These are phyloP conservation scores for Helostoma temminkii DNA, from an alignment of 2,797 vertebrate species.

Conservation along the genomic window DNA sequence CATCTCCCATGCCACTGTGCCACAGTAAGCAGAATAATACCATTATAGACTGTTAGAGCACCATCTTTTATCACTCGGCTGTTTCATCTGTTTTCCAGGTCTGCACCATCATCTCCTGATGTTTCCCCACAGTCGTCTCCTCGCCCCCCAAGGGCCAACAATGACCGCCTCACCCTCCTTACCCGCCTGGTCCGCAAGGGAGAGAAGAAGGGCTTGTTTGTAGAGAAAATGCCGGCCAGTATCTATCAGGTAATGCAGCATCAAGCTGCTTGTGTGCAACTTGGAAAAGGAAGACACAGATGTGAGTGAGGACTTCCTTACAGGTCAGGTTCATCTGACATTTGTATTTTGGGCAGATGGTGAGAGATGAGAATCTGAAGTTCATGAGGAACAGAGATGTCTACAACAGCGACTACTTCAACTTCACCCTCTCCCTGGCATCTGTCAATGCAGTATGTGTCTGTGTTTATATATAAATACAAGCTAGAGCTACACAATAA, in stretches of 20 bases:
- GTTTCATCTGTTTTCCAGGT: constrained; percentile 81
- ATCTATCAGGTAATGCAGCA: constrained; percentile 92
- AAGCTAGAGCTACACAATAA: background rate
- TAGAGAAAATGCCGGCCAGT: constrained; percentile 97
- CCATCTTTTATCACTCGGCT: background rate
- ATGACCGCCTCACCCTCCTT: constrained; percentile 95
- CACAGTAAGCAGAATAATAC: too few relatives aligned
- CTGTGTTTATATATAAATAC: background rate
- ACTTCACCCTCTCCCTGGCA: constrained; percentile 94
- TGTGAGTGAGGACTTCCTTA: background rate
- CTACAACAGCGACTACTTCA: constrained; percentile 99
- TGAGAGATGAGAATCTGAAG: constrained; percentile 98
- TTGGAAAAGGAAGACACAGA: background rate
- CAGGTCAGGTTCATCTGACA: background rate
- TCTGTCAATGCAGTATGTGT: constrained; percentile 94
- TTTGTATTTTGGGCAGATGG: constrained; percentile 85
- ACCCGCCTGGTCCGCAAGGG: constrained; percentile 97
- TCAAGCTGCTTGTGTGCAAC: background rate
- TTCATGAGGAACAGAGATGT: constrained; percentile 99
- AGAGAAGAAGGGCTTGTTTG: constrained; percentile 98
- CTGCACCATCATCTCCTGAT: constrained; percentile 97
- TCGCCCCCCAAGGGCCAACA: constrained; percentile 95
- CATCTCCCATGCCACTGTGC: too few relatives aligned
- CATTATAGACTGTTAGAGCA: too few relatives aligned
- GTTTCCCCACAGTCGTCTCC: constrained; percentile 98